Percentiles rank a stretch among this genome's conserved stretches.
phyloP scores from a whole-genome alignment of 2,888 invertebrate species.

The Philonicus albiceps region DNA sequence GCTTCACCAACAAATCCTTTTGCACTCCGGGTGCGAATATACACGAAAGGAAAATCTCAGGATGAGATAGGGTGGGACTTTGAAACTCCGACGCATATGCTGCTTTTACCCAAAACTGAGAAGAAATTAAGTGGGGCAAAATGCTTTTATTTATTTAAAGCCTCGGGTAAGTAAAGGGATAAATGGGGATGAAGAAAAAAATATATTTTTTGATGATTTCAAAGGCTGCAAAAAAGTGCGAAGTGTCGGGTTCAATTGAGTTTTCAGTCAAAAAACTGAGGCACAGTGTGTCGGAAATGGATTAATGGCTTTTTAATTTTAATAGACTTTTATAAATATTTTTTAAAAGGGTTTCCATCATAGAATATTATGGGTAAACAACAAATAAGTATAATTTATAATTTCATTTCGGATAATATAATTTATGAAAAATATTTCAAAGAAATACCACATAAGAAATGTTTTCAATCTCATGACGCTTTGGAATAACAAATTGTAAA shows the following conservation, averaged over 20 bases:
- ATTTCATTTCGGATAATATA: background rate
- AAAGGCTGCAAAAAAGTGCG: background rate
- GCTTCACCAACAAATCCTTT: background rate
- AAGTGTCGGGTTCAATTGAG: background rate
- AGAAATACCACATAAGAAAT: no score
- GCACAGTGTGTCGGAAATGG: background rate
- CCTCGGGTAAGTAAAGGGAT: background rate
- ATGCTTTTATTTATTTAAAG: background rate
- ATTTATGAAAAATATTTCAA: no score
- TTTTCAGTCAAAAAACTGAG: background rate
- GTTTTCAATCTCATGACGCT: no score
- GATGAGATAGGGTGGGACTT: background rate
- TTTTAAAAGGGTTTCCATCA: background rate
- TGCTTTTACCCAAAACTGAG: background rate
- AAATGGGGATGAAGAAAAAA: background rate
- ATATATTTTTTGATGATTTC: background rate
- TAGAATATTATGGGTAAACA: background rate
- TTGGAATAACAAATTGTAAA: no score
- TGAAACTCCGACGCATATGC: background rate
- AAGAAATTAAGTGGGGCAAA: background rate
- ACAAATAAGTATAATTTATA: background rate
- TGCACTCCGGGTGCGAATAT: background rate
- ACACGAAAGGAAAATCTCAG: background rate
- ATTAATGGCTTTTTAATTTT: background rate
- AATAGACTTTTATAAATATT: background rate